These are phyloP conservation scores for Dryomyza anilis DNA, from an alignment of 2,888 invertebrate genomes.

Conservation along the genomic window DNA sequence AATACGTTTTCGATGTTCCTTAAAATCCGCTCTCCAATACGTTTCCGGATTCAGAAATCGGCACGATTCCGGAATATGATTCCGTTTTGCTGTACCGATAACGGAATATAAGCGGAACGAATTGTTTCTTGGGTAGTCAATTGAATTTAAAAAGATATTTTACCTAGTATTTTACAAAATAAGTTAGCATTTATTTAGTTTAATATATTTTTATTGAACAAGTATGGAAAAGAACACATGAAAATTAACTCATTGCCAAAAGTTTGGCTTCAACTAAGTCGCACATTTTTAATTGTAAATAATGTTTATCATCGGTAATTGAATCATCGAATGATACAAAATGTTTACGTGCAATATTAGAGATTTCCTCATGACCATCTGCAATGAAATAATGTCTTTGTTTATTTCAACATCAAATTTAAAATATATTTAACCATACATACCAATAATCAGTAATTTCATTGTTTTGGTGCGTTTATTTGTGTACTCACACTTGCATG, in stretches of 20 bases:
- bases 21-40: too few species aligned
- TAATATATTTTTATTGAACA: background rate
- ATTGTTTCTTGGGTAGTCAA: too few species aligned
- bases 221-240: background rate
- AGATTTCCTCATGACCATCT: slow-evolving; percentile 29
- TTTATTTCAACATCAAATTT: background rate
- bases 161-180: background rate
- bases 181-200: too few species aligned
- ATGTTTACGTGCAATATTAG: slow-evolving; percentile 27
- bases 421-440: background rate
- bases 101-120: too few species aligned
- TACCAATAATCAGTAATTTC: slow-evolving; percentile 42
- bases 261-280: slow-evolving; percentile 37
- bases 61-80: too few species aligned
- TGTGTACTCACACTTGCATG: slow-evolving; percentile 42
- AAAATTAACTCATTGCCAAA: background rate
- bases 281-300: slow-evolving; percentile 31
- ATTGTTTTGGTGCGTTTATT: slow-evolving; percentile 45
- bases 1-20: too few species aligned
- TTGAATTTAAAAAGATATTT: background rate
- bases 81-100: too few species aligned
- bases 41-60: too few species aligned
- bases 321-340: slow-evolving; percentile 32
- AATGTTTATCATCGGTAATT: background rate
- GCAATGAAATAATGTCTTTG: background rate